Base-by-base conservation (phyloP, 2,888 invertebrate species). In the Cylloceria caligata region DNA sequence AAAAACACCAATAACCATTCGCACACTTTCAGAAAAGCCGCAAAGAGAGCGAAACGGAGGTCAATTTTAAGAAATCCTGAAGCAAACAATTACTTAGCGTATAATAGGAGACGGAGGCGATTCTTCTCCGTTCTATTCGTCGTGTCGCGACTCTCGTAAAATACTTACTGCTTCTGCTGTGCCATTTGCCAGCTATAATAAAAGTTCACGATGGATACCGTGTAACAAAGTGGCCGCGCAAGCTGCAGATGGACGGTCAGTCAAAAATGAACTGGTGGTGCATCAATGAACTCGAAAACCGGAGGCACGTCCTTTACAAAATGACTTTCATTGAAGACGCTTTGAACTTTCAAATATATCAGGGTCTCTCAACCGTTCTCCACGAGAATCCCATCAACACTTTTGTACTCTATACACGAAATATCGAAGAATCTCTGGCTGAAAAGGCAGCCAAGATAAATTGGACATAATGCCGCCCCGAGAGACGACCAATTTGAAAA, bases 81-180 rank as follows among this genome's bases (percentile, higher is more conserved):
- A 84, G 75, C 83, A 88, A 88, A 92, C 92, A 92, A 92, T 92
- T 92, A 92, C 91, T 92, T 92, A 92, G 89, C 80, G 86, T 77
- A 87, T 87, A 87, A 92, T 91, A 89, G 85, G 84, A 34, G 81
- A 80, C 83, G 85, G 84, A 86, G 90, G 87, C 89, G 87, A 91
- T 90, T 89, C 88, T 84, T 83, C 69, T 16, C 16, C 60, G 6
- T 60, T 76, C 34, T 45, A 57, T 69, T 67, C 67, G 72, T 68
- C 72, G 75, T 72, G 75, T 83, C 78, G 72, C 55, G 75, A 72
- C 71, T 75, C 72, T 72, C 82, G 72, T 83, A 79, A 83, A 82
- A 82, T 64, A 79, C 67, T 55, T 69, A 77, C 68, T 69, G 73
- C 64, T 36, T 68, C 45, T 52, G 68, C 64, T 36, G 27, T n/a